A percentile compares a stretch with the other conserved stretches of the same genome.
Evolutionary conservation across 2,888 invertebrate species (phyloP).

Genomic region (Tinea trinotella): DNA sequence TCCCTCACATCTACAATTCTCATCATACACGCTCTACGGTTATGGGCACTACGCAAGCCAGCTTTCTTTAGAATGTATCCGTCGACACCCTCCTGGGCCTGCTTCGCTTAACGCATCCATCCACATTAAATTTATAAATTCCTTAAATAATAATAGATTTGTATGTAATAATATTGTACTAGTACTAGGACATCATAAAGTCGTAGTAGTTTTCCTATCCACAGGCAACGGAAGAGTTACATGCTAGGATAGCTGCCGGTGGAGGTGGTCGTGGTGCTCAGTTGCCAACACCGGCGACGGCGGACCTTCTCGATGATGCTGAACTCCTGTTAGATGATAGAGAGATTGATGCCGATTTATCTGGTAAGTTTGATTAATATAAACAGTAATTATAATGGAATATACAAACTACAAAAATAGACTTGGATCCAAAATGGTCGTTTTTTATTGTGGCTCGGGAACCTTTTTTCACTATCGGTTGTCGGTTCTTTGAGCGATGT

Average conservation of each 20-base stretch:
- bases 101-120: too few species aligned
- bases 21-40: too few species aligned
- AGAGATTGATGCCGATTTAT: slow-evolving; percentile 88
- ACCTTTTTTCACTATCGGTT: too few species aligned
- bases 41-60: too few species aligned
- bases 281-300: slow-evolving; percentile 80
- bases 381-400: too few species aligned
- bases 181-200: neutral
- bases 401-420: too few species aligned
- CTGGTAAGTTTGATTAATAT: slow-evolving; percentile 73
- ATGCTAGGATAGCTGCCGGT: slow-evolving; percentile 85
- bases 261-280: slow-evolving; percentile 69
- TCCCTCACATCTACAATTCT: too few species aligned
- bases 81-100: too few species aligned
- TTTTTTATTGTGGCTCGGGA: neutral
- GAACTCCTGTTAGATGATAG: slow-evolving; percentile 92
- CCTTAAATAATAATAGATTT: neutral
- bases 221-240: slow-evolving; percentile 92
- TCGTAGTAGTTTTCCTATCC: slow-evolving; percentile 19
- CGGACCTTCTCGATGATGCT: slow-evolving; percentile 93
- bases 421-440: too few species aligned
- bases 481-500: too few species aligned
- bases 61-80: too few species aligned
- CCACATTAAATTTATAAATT: too few species aligned
- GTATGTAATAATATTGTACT: neutral